A percentile compares a stretch with the other conserved stretches of the same genome.
phyloP scores from a whole-genome alignment of 2,888 invertebrate species.

The Drosophila paracracens region DNA sequence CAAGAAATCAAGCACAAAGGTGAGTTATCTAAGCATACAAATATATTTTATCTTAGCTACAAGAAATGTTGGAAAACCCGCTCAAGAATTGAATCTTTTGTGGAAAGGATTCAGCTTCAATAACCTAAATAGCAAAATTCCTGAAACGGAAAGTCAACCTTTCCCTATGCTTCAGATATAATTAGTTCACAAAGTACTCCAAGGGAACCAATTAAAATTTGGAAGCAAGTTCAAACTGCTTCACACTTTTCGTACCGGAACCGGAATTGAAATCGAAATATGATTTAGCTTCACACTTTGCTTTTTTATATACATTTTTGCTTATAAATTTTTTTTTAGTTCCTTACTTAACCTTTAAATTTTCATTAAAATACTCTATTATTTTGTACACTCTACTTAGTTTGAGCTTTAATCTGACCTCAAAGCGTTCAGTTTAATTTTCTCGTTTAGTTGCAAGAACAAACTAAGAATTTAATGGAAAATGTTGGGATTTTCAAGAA shows the following conservation, averaged over 20 bases:
- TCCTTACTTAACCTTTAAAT: not conserved
- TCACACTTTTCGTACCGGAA: not conserved
- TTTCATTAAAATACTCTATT: not conserved
- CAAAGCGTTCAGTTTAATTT: not conserved
- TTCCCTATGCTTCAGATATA: not conserved
- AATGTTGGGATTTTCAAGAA: not conserved
- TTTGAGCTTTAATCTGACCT: not conserved
- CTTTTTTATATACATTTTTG: not conserved
- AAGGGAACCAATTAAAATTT: not conserved
- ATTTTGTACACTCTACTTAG: not conserved
- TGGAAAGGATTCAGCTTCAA: not conserved
- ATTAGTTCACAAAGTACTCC: not conserved
- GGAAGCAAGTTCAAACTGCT: not conserved
- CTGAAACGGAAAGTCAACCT: not conserved
- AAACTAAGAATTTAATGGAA: not conserved
- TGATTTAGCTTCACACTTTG: not conserved
- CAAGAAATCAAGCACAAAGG: constrained; percentile 51
- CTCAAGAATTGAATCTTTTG: not conserved
- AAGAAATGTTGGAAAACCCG: too few species aligned
- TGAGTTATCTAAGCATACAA: constrained; percentile 31
- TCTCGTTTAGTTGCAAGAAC: not conserved
- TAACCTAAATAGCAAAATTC: not conserved
- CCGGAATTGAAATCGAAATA: not conserved
- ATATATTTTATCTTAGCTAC: not conserved
- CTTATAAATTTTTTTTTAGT: not conserved